Evolutionary conservation across 2,888 invertebrate genomes (phyloP).

Genomic region (Sesia bembeciformis): DNA sequence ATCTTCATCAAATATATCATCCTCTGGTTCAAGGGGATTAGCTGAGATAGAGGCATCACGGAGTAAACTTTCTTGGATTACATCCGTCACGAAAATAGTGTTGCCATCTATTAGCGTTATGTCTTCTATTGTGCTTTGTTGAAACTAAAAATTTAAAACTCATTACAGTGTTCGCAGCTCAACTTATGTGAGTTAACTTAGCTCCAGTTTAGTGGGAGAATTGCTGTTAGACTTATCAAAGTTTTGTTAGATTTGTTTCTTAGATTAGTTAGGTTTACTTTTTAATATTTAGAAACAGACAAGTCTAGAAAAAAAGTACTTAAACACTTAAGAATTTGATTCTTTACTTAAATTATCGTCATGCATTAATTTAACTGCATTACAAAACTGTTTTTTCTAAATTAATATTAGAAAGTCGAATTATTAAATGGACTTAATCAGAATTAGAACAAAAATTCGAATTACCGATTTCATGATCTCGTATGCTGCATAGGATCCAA

Average conservation of each 20-base stretch:
- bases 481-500: constrained; percentile 76
- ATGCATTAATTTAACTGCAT: too few relatives aligned
- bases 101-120: constrained; percentile 38
- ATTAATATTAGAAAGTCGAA: too few relatives aligned
- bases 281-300: not conserved
- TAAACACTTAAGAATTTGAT: too few relatives aligned
- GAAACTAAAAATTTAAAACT: constrained; percentile 28
- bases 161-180: too few relatives aligned
- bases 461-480: constrained; percentile 42
- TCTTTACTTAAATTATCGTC: too few relatives aligned
- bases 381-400: too few relatives aligned
- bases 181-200: not conserved
- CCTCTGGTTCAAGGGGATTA: constrained; percentile 21
- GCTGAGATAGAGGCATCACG: constrained; percentile 32
- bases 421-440: too few relatives aligned
- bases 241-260: too few relatives aligned
- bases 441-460: too few relatives aligned
- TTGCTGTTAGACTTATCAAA: too few relatives aligned
- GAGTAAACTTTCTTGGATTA: constrained; percentile 52
- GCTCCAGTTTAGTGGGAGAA: too few relatives aligned
- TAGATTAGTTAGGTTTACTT: too few relatives aligned
- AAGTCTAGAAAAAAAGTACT: constrained; percentile 7
- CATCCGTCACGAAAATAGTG: constrained; percentile 46
- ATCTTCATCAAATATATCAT: constrained; percentile 29
- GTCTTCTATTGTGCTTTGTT: constrained; percentile 23